A percentile compares a stretch with the other conserved stretches of the same genome.
Conservation (phyloP, 2,113 vertebrate genomes). For the Herpetotheres cachinnans region DNA sequence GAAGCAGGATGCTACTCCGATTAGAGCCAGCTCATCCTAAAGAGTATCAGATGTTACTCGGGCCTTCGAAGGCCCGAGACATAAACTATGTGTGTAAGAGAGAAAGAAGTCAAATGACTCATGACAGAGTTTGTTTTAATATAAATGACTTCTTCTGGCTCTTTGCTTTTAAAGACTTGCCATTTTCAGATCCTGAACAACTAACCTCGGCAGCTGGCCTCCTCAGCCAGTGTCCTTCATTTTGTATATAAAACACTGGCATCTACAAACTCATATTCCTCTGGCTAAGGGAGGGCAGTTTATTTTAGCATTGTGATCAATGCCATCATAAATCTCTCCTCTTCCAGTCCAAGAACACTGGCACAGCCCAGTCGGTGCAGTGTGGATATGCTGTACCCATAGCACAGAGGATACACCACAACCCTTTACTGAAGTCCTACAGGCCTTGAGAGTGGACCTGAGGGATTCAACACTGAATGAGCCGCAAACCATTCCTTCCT, state of each 20-base stretch:
- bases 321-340: conserved; percentile 14
- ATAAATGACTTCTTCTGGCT: conserved; percentile 70
- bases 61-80: conserved; percentile 65
- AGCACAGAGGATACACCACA: background rate
- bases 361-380: background rate
- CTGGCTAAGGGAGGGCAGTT: background rate
- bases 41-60: conserved; percentile 69
- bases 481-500: background rate
- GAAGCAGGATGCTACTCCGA: conserved; percentile 45
- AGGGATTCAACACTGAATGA: background rate
- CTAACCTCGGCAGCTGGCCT: conserved; percentile 36
- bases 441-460: background rate
- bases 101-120: conserved; percentile 78
- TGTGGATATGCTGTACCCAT: background rate
- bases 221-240: background rate
- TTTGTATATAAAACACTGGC: background rate
- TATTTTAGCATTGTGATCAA: conserved; percentile 49
- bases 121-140: conserved; percentile 72
- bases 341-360: background rate
- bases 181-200: conserved; percentile 27
- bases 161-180: conserved; percentile 62
- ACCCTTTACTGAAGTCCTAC: background rate
- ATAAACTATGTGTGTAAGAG: conserved; percentile 68
- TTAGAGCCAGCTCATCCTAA: conserved; percentile 42
- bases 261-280: conserved; percentile 2